Percentiles rank a stretch among this genome's conserved stretches.
Evolutionary conservation across 2,888 invertebrate genomes (phyloP).

Genomic region (Apamea crenata): DNA sequence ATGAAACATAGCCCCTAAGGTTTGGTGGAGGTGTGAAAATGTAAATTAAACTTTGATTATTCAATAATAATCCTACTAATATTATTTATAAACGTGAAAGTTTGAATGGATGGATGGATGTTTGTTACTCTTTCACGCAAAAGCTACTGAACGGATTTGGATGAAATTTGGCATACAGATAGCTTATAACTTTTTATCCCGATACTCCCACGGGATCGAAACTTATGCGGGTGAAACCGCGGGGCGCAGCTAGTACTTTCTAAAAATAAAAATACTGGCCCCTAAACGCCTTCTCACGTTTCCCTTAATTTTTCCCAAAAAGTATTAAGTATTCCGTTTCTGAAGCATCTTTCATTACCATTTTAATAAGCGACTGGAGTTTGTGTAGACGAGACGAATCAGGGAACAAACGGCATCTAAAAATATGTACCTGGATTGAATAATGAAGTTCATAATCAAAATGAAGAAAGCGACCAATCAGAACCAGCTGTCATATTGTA

Average conservation of each 20-base stretch:
- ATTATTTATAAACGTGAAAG: too few relatives aligned
- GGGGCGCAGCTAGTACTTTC: not conserved
- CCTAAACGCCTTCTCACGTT: not conserved
- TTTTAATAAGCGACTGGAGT: slow-evolving; percentile 38
- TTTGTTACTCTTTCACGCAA: too few relatives aligned
- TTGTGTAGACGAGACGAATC: slow-evolving; percentile 14
- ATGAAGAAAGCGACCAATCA: slow-evolving; percentile 37
- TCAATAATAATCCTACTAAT: not conserved
- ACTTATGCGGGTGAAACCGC: too few relatives aligned
- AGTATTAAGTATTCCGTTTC: slow-evolving; percentile 34
- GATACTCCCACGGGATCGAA: too few relatives aligned
- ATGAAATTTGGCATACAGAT: too few relatives aligned
- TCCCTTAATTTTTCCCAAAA: not conserved
- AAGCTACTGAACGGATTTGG: too few relatives aligned
- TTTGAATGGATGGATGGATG: too few relatives aligned
- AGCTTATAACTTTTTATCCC: too few relatives aligned
- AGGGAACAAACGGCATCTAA: slow-evolving; percentile 8
- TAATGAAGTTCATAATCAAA: slow-evolving; percentile 37
- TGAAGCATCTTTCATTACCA: slow-evolving; percentile 35
- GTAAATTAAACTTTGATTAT: not conserved
- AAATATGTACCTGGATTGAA: slow-evolving; percentile 19
- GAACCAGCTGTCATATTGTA: slow-evolving; percentile 22
- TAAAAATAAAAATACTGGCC: not conserved
- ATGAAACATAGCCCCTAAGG: not conserved
- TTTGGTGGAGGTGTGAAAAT: not conserved